Evolutionary conservation across 2,113 vertebrate species (phyloP), one percentile per base, ranked within the genome.

Genomic region (Todiramphus chloris): DNA sequence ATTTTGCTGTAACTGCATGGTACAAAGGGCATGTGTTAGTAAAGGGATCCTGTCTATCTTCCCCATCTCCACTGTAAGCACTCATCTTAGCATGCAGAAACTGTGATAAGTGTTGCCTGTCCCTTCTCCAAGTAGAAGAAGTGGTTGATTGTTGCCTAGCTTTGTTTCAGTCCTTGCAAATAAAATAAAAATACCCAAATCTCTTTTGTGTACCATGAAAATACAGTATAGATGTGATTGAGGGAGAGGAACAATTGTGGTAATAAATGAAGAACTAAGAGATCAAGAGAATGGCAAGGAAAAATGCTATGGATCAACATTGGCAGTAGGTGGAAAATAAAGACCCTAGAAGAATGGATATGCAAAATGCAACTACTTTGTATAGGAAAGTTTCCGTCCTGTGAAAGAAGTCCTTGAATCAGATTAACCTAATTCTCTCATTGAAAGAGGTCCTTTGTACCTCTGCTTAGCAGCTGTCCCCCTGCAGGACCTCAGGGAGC

Each of bases 401-500:
- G 15, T 25, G 28, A 48, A 91, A 81, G 33, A 67, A 83, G 3
- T 56, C 5, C 25, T 33, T 17, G 2, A 81, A 37, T 18, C 14
- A 21, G 11, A 39, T 63, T 41, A 67, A 69, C 3, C 13, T 66
- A 46, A 56, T 33, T 64, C 13, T 46, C 11, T 48, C 3, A 5
- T n/a, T 0, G 0, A 43, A 68, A 74, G 24, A 37, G 4, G 5
- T 70, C 8, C 3, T 84, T 51, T 37, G 7, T 77, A 37, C 25
- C 16, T 51, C 39, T 39, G 37, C 28, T 67, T 18, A 28, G 28
- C 20, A 44, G 10, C 4, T 75, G 6, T 55, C 16, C 59, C 31
- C 50, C 51, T 75, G 37, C 11, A 63, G 55, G 18, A 63, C 28
- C 33, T 68, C 58, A 64, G 37, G 21, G 30, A 82, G 3, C 20